Evolutionary conservation across 2,113 vertebrate species (phyloP).

Genomic region (Caretta caretta): DNA sequence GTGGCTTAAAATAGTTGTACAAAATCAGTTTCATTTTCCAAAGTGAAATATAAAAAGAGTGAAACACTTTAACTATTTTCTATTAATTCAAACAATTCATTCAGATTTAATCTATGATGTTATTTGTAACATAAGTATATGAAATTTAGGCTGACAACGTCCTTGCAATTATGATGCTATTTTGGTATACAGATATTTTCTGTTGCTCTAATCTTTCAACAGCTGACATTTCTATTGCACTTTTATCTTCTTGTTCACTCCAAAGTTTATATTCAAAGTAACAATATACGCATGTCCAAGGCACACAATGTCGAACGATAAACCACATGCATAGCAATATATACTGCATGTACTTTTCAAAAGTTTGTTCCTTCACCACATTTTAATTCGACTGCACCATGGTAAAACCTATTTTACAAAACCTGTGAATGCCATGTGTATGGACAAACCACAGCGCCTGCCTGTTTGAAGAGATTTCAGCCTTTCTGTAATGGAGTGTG

Average conservation of each 20-base stretch:
- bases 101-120: background rate
- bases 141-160: background rate
- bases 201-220: background rate
- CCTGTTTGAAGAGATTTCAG: accelerated
- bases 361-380: background rate
- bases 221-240: background rate
- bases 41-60: background rate
- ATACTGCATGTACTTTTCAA: background rate
- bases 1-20: background rate
- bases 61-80: background rate
- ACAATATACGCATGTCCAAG: background rate
- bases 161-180: background rate
- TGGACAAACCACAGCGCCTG: background rate
- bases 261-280: background rate
- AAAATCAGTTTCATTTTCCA: background rate
- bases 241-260: background rate
- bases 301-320: background rate
- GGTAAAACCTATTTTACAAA: background rate
- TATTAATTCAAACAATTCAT: background rate
- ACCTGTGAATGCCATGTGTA: background rate
- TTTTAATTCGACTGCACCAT: background rate
- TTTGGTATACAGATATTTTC: background rate
- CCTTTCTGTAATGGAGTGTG: background rate
- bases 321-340: background rate
- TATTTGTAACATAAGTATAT: background rate